These are phyloP conservation scores for Aurelia sp. DNA, from an alignment of 30 jellyfish, hydroid and myxozoan genomes.

Conservation along the genomic window DNA sequence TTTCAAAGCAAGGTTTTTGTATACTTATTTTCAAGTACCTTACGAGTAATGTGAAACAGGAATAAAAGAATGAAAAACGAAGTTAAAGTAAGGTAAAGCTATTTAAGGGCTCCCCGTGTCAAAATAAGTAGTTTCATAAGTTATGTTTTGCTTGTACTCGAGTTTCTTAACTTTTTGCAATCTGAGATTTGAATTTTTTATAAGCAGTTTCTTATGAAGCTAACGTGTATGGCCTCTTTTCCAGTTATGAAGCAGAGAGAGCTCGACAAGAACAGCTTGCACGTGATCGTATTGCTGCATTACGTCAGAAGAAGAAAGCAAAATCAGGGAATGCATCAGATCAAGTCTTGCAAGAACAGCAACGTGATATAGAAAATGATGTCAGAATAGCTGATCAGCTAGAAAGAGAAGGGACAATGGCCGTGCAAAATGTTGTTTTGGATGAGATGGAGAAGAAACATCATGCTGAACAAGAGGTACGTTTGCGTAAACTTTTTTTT, in stretches of 20 bases:
- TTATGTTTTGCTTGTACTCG: too few species aligned
- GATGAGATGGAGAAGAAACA: slow-evolving; percentile 93
- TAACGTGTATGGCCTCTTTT: too few species aligned
- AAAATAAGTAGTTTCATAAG: too few species aligned
- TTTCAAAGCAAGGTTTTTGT: too few species aligned
- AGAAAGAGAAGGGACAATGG: slow-evolving; percentile 92
- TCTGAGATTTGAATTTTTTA: too few species aligned
- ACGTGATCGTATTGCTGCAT: slow-evolving; percentile 77
- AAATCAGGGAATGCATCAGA: slow-evolving; percentile 43
- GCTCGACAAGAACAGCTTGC: slow-evolving; percentile 98
- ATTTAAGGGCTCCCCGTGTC: too few species aligned
- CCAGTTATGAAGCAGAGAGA: slow-evolving; percentile 80
- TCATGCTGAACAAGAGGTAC: slow-evolving; percentile 78
- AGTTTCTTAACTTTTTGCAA: too few species aligned
- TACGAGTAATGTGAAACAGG: too few species aligned
- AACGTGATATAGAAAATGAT: slow-evolving; percentile 80
- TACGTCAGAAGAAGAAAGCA: slow-evolving; percentile 59
- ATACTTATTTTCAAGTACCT: too few species aligned
- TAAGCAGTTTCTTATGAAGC: too few species aligned
- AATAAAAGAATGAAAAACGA: too few species aligned
- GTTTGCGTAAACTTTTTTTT: not conserved
- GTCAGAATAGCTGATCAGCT: slow-evolving; percentile 58
- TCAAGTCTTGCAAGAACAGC: slow-evolving; percentile 50
- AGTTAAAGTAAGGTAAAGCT: too few species aligned
- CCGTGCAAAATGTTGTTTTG: slow-evolving; percentile 70